Evolutionary conservation across 2,888 invertebrate genomes (phyloP), one percentile per base, ranked within the genome.

Genomic region (Carabus problematicus): DNA sequence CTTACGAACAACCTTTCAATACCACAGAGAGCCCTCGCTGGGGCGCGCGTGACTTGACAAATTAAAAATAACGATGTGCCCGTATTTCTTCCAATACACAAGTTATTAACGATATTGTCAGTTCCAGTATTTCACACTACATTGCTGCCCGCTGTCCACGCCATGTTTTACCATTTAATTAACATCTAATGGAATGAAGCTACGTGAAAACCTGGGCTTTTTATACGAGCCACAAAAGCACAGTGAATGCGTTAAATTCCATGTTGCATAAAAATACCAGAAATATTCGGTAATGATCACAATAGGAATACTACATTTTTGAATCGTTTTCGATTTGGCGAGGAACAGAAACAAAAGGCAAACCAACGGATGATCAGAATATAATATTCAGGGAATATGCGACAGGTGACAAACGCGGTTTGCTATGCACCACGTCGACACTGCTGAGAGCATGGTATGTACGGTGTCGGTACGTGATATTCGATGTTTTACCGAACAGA

Each of bases 51-150:
- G 14, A 45, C 63, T 18, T 63, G 63, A 63, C 63, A 63, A 63
- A 63, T 63, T 63, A 63, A 63, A 63, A 63, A 63, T 63, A 63
- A 63, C 63, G 40, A 41, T 49, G 8, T 42, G 54, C 45, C 11
- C 1, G 11, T 45, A 12, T 45, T 3, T 45, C 45, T 45, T 12
- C 45, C 14, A 1, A 45, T 14, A 45, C 11, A 6, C 45, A 12
- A 14, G 45, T 11, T 45, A 12, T 45, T 45, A 42, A 12, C 14
- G 14, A 45, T 12, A 45, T 45, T 45, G 63, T 63, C 63, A 63
- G 54, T 63, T 52, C 19, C 54, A 54, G 42, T 63, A 52, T 63
- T 61, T 61, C 47, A 29, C 29, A 29, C n/a, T n/a, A n/a, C 29
- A 6, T 29, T 29, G 29, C 6, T 29, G 39, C 47, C 29, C 18